Percentiles rank a stretch among this genome's conserved stretches.
Conservation (phyloP, 2,797 vertebrate species). For the Alca torda region DNA sequence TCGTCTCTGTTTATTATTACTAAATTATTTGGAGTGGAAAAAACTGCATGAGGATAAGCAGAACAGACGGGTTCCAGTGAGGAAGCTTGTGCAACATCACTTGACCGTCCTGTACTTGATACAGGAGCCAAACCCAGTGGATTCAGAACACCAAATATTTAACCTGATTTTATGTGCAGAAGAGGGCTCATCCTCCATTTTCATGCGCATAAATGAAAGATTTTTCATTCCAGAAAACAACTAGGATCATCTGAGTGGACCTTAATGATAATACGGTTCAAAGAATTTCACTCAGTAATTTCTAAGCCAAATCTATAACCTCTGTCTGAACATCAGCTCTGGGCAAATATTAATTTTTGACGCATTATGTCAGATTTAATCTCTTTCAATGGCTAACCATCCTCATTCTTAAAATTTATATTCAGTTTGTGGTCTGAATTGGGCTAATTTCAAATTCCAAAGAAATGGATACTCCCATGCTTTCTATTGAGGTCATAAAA, state of each 20-base stretch:
- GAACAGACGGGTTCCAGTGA: neutral
- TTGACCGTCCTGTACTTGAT: neutral
- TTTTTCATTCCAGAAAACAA: neutral
- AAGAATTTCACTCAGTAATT: neutral
- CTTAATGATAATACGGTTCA: neutral
- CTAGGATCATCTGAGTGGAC: neutral
- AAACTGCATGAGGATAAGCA: neutral
- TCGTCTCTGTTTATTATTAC: neutral
- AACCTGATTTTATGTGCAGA: neutral
- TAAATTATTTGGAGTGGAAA: neutral
- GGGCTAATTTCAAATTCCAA: neutral
- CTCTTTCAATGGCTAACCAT: neutral
- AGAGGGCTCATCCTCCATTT: neutral
- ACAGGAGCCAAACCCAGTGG: neutral
- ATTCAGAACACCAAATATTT: neutral
- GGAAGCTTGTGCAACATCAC: neutral
- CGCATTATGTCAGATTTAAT: neutral
- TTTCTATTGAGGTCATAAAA: neutral
- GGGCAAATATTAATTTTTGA: neutral
- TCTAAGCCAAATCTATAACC: neutral
- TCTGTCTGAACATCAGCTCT: neutral
- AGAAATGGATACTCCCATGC: neutral
- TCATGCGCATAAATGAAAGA: neutral
- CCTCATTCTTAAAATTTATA: neutral
- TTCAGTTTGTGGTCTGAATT: neutral